Evolutionary conservation across 2,797 vertebrate species (phyloP).

Genomic region (Coendou prehensilis): DNA sequence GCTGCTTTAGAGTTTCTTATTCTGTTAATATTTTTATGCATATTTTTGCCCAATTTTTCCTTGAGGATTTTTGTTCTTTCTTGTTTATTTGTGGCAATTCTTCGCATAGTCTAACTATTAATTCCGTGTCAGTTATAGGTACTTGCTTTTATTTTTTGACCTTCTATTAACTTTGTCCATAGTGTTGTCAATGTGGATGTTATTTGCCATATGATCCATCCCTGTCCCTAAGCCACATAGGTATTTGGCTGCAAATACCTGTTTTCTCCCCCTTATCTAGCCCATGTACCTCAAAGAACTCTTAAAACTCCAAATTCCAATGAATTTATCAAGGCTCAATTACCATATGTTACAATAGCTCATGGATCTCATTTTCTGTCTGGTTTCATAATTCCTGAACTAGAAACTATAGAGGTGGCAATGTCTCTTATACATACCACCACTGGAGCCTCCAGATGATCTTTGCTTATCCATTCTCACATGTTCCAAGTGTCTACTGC

Average conservation of each 20-base stretch:
- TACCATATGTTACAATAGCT: neutral
- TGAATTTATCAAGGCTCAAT: neutral
- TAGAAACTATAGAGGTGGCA: neutral
- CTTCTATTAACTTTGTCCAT: neutral
- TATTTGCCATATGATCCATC: neutral
- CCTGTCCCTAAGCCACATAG: neutral
- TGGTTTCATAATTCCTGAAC: neutral
- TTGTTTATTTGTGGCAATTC: constrained; percentile 21
- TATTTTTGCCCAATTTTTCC: constrained; percentile 56
- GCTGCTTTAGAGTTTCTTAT: constrained; percentile 41
- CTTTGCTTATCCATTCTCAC: neutral
- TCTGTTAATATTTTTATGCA: constrained; percentile 39
- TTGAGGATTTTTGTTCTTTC: neutral
- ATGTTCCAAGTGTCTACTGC: neutral
- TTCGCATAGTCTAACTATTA: constrained; percentile 43
- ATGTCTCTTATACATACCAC: neutral
- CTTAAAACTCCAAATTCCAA: constrained; percentile 28
- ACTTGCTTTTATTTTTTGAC: neutral
- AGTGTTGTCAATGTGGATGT: neutral
- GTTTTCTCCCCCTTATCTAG: neutral
- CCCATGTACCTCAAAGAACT: neutral
- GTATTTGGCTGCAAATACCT: too few relatives aligned
- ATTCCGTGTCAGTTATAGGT: constrained; percentile 1
- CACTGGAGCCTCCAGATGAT: neutral
- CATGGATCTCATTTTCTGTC: constrained; percentile 21